phyloP scores from a whole-genome alignment of 2,797 vertebrate species.

The Sebastes taczanowskii region DNA sequence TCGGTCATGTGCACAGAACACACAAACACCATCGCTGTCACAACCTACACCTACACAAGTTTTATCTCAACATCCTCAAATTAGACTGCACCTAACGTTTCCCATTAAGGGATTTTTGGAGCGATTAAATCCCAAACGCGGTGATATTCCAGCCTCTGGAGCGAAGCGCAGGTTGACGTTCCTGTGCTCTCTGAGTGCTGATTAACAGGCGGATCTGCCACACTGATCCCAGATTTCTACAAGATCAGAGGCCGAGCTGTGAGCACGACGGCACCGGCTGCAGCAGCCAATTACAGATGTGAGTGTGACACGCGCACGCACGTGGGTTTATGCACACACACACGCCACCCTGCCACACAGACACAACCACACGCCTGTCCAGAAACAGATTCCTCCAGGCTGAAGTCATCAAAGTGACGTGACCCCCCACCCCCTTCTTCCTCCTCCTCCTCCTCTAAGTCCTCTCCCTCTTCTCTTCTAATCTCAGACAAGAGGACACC shows the following conservation, averaged over 20 bases:
- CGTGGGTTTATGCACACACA: slow-evolving; percentile 4
- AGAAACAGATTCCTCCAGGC: slow-evolving; percentile 44
- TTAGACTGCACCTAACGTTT: slow-evolving; percentile 77
- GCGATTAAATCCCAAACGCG: slow-evolving; percentile 71
- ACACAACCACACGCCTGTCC: slow-evolving; percentile 36
- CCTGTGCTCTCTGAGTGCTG: slow-evolving; percentile 58
- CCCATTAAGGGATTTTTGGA: slow-evolving; percentile 79
- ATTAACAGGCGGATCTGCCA: slow-evolving; percentile 80
- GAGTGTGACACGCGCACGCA: slow-evolving; percentile 42
- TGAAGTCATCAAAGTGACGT: slow-evolving; percentile 59
- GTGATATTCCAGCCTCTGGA: slow-evolving; percentile 64
- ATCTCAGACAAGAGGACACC: slow-evolving; percentile 64
- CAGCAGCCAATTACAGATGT: slow-evolving; percentile 75
- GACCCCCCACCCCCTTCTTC: neutral
- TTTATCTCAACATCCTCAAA: slow-evolving; percentile 75
- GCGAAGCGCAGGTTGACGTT: slow-evolving; percentile 56
- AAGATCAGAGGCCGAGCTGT: slow-evolving; percentile 70
- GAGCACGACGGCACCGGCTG: slow-evolving; percentile 15
- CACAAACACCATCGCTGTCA: slow-evolving; percentile 9
- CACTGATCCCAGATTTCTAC: slow-evolving; percentile 81
- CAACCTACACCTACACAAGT: slow-evolving; percentile 16
- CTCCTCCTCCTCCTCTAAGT: neutral
- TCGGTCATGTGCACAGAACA: slow-evolving; percentile 49
- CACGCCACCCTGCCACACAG: slow-evolving; percentile 29
- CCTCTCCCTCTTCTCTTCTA: slow-evolving; percentile 21